Evolutionary conservation across 2,888 invertebrate species (phyloP), one percentile per base, ranked within the genome.

Genomic region (Tanytarsus gracilentus): DNA sequence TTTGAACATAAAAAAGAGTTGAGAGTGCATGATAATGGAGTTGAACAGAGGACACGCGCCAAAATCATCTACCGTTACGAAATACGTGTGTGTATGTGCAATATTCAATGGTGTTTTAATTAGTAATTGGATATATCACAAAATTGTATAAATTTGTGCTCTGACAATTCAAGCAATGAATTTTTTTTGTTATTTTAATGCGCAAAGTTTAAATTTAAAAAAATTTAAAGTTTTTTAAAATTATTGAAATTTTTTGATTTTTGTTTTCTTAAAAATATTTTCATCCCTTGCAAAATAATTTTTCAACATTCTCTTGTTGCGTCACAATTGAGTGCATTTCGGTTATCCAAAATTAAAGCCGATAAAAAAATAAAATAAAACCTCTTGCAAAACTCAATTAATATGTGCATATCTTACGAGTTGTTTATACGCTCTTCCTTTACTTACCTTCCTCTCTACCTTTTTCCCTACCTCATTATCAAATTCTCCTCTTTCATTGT

Each of bases 31-130:
- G 11, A 51, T 30, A 51, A 29, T 9, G 16, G 29, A 23, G 21
- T 39, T 30, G 39, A 21, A 25, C 56, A 40, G 18, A 16, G 9
- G 26, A 44, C 58, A 58, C 58, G 48, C 58, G 48, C 58, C 27
- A 44, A 48, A 48, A 14, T 27, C 14, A 48, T 11, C n/a, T 29
- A 44, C 48, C 30, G 48, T 23, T 27, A 18, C 40, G 16, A 48
- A 23, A 18, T 25, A 23, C 21, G 21, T n/a, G 23, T 44, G 21
- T 11, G 23, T 23, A 23, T 44, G 44, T 44, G 44, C 44, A 14
- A 40, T n/a, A 58, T 25, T 58, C 48, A 58, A 58, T 58, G 44
- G 58, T 48, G 58, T 58, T 44, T 58, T 58, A 58, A 58, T 58
- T 58, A 58, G 48, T 58, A 40, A 29, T 39, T 48, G 40, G 58